A percentile compares a stretch with the other conserved stretches of the same genome.
phyloP scores from a whole-genome alignment of 2,113 vertebrate genomes.

The Apodemus speciosus region DNA sequence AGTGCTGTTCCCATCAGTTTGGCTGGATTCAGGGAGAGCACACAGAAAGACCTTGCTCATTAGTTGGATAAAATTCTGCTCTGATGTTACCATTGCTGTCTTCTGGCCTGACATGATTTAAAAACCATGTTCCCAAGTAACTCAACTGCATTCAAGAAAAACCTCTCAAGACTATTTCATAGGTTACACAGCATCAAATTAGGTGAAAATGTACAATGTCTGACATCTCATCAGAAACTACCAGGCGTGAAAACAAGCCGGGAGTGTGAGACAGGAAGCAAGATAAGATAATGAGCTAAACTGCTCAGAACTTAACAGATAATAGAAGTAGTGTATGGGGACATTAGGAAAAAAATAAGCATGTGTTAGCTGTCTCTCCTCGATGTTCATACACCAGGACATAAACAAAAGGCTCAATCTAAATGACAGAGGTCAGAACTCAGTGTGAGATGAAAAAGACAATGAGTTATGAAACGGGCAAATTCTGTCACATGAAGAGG shows the following conservation, averaged over 20 bases:
- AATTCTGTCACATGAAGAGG: not conserved
- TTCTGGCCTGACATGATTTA: not conserved
- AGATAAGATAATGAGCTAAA: not conserved
- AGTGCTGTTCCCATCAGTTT: not conserved
- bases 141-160: not conserved
- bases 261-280: not conserved
- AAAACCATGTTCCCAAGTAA: not conserved
- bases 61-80: not conserved
- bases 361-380: not conserved
- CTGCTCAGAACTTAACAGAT: not conserved
- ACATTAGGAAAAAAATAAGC: not conserved
- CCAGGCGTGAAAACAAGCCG: not conserved
- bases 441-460: not conserved
- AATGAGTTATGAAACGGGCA: not conserved
- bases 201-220: not conserved
- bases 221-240: constrained; percentile 32
- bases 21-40: not conserved
- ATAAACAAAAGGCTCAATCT: not conserved
- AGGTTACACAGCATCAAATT: not conserved
- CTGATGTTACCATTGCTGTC: not conserved
- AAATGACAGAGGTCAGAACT: not conserved
- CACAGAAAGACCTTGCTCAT: not conserved
- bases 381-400: not conserved
- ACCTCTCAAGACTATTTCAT: not conserved
- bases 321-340: not conserved